Evolutionary conservation across 1,140 invertebrate species (phyloP).

Genomic region (Macrobrachium rosenbergii): DNA sequence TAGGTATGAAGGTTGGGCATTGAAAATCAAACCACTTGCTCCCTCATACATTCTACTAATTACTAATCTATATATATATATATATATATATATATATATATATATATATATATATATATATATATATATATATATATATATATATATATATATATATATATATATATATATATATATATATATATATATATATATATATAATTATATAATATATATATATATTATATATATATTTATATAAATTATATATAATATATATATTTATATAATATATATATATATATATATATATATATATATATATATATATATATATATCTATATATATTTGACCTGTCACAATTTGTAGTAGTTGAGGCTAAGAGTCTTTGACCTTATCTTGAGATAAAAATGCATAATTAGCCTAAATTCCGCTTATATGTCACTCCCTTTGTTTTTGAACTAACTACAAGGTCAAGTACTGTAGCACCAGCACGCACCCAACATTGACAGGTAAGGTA

Average conservation of each 20-base stretch:
- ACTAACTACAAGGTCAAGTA: too few species aligned
- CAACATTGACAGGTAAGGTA: too few species aligned
- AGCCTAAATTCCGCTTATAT: too few species aligned
- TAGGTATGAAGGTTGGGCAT: too few species aligned
- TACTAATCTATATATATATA: background rate
- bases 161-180: constrained; percentile 1
- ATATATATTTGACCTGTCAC: background rate
- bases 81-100: background rate
- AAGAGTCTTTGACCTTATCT: too few species aligned
- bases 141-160: too few species aligned
- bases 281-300: constrained; percentile 5
- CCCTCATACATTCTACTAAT: background rate
- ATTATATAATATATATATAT: constrained; percentile 6
- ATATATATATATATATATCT: background rate
- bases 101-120: constrained; percentile 1
- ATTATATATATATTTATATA: background rate
- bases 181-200: constrained; percentile 4
- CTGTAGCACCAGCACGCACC: too few species aligned
- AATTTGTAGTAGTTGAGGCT: background rate
- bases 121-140: too few species aligned
- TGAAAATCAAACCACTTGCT: background rate
- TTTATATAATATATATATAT: background rate
- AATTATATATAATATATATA: too few species aligned
- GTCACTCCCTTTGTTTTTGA: too few species aligned
- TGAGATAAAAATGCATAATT: too few species aligned